Evolutionary conservation across 1,140 invertebrate genomes (phyloP).

Genomic region (Aphelenchoides avenae): DNA sequence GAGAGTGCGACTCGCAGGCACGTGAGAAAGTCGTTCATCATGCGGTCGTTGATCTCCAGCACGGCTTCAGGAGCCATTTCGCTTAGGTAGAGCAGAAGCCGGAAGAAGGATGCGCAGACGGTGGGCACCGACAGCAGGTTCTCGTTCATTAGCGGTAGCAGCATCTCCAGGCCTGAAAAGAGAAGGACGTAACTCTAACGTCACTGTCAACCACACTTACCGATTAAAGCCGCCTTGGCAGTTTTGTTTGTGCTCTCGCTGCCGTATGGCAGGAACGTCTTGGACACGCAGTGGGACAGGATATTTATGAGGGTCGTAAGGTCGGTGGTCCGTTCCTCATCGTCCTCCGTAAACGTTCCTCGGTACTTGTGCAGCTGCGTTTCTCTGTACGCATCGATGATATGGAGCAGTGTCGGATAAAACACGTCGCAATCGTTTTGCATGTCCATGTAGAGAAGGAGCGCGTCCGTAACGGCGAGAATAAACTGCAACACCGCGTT

Average conservation of each 20-base stretch:
- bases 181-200: no score
- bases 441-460: constrained; percentile 27
- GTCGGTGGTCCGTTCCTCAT: constrained; percentile 22
- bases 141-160: constrained; percentile 27
- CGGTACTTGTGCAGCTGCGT: constrained; percentile 24
- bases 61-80: constrained; percentile 23
- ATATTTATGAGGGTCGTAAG: constrained; percentile 27
- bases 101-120: constrained; percentile 25
- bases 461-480: constrained; percentile 19
- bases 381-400: constrained; percentile 17
- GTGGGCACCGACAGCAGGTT: constrained; percentile 21
- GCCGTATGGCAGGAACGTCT: constrained; percentile 18
- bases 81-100: constrained; percentile 21
- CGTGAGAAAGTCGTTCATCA: constrained; percentile 12
- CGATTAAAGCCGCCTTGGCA: constrained; percentile 1
- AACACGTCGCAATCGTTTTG: constrained; percentile 1
- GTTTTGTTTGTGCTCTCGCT: constrained; percentile 14
- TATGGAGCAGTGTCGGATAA: constrained; percentile 8
- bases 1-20: constrained; percentile 14
- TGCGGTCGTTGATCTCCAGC: constrained; percentile 12
- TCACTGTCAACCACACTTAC: background rate
- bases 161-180: constrained; percentile 20
- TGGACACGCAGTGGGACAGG: constrained; percentile 20
- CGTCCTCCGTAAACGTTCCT: constrained; percentile 3
- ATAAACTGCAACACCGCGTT: constrained; percentile 23